Base-by-base conservation (phyloP, 2,888 invertebrate species). In the Blera fallax region DNA sequence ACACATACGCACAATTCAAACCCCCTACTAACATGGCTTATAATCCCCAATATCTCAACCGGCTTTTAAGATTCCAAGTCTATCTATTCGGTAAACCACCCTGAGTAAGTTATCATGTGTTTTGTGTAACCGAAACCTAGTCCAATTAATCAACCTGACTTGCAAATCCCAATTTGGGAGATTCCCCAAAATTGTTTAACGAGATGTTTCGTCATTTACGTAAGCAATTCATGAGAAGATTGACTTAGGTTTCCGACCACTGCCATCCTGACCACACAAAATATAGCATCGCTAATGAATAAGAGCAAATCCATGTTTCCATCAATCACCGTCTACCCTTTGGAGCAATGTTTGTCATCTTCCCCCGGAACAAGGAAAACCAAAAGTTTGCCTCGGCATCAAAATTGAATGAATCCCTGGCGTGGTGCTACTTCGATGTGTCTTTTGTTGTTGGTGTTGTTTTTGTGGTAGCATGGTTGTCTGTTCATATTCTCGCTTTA, bases 171-270 rank as follows among this genome's bases (percentile, higher is more conserved):
- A 70, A 70, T 70, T 50, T 48, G 11, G 14, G 6, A 50, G 21
- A 16, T 72, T 72, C 58, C 21, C 4, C 21, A 60, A 60, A 72
- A 48, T 16, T 27, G 34, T 60, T 37, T 27, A 37, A 60, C 48
- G 10, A 72, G 72, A 58, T 72, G 60, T 72, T 72, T 72, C 5
- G 50, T 14, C 72, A 48, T 72, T 72, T 48, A 45, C 48, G 72
- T 50, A 58, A 60, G 34, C 11, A 58, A 72, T 50, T 21, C 58
- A 21, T 50, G 60, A 37, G 14, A 29, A 37, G 7, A 72, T 72
- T 72, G 70, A 48, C 60, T 60, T 45, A 32, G 48, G 60, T 50
- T 58, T 18, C 27, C 70, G 58, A 70, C 70, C 70, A 34, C 45
- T 14, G 48, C 48, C 21, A 21, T 48, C 18, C 37, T 32, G 32